Conservation (phyloP, 2,888 invertebrate genomes). For the Ferdinandea cuprea region DNA sequence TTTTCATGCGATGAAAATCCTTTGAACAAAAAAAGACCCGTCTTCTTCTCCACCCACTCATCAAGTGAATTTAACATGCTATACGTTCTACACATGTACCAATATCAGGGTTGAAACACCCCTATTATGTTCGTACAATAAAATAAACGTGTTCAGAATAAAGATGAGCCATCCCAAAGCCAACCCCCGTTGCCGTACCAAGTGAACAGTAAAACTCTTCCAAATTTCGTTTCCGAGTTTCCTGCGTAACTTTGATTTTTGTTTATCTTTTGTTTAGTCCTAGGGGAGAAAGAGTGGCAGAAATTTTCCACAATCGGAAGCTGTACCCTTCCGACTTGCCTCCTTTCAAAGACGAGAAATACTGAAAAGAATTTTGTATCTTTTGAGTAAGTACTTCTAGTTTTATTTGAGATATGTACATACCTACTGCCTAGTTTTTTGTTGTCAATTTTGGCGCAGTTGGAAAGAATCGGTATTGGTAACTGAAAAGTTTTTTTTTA, state of each 20-base stretch:
- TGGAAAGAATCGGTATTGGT: slow-evolving; percentile 41
- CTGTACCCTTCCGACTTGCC: slow-evolving; percentile 36
- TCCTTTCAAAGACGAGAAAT: slow-evolving; percentile 47
- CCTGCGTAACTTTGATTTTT: slow-evolving; percentile 81
- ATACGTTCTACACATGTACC: slow-evolving; percentile 27
- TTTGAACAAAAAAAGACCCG: slow-evolving; percentile 64
- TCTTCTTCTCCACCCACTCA: slow-evolving; percentile 28
- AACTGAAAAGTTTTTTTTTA: slow-evolving; percentile 31
- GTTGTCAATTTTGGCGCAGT: slow-evolving; percentile 49
- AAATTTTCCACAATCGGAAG: slow-evolving; percentile 71
- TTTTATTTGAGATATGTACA: background rate
- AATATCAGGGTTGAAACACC: slow-evolving; percentile 24
- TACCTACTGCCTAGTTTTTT: slow-evolving; percentile 6
- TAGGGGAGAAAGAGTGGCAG: slow-evolving; percentile 52
- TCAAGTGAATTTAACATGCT: slow-evolving; percentile 30
- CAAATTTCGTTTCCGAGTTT: slow-evolving; percentile 76
- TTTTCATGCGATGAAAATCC: slow-evolving; percentile 59
- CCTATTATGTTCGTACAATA: slow-evolving; percentile 77
- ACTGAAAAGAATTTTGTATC: slow-evolving; percentile 22
- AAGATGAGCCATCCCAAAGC: slow-evolving; percentile 72
- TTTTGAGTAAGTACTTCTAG: slow-evolving; percentile 17
- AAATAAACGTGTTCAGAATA: slow-evolving; percentile 82
- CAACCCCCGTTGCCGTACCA: slow-evolving; percentile 72
- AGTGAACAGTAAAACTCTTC: slow-evolving; percentile 77
- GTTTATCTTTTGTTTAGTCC: slow-evolving; percentile 81